These are phyloP conservation scores for Indicator indicator DNA, from an alignment of 2,113 vertebrate genomes.

Conservation along the genomic window DNA sequence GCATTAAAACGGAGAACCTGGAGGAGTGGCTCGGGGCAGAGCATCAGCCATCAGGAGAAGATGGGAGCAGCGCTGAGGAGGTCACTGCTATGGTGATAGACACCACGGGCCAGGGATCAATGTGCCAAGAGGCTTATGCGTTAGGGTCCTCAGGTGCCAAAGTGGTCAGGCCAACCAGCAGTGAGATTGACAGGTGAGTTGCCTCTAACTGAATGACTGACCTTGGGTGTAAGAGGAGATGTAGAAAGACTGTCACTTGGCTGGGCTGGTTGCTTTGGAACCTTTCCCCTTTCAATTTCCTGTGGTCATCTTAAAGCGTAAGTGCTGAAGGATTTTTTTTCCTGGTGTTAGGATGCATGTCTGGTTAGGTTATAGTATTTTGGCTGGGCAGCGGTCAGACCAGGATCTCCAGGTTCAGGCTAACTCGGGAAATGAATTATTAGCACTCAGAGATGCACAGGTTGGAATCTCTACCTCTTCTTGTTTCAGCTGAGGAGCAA, in stretches of 20 bases:
- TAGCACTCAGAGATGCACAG: not conserved
- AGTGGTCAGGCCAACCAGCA: constrained; percentile 89
- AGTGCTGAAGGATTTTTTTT: not conserved
- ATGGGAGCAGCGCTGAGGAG: constrained; percentile 88
- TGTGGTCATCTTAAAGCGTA: not conserved
- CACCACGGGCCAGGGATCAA: constrained; percentile 86
- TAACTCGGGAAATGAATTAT: not conserved
- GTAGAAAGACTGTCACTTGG: not conserved
- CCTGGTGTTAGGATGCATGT: not conserved
- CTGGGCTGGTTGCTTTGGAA: not conserved
- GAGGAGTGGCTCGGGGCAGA: constrained; percentile 93
- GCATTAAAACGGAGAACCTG: constrained; percentile 93
- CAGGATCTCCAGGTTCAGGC: not conserved
- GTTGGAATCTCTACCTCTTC: not conserved
- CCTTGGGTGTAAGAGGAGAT: not conserved
- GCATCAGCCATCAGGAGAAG: constrained; percentile 88
- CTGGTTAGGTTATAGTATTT: not conserved
- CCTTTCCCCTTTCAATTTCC: not conserved
- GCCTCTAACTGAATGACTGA: not conserved
- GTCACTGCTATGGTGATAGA: constrained; percentile 92
- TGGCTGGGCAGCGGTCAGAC: not conserved
- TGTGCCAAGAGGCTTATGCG: constrained; percentile 83
- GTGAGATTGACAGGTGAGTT: constrained; percentile 91
- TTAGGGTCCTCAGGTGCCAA: constrained; percentile 79
- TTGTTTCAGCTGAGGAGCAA: not conserved